A percentile compares a stretch with the other conserved stretches of the same genome.
Conservation (phyloP, 2,797 vertebrate species). For the Mastacembelus armatus region DNA sequence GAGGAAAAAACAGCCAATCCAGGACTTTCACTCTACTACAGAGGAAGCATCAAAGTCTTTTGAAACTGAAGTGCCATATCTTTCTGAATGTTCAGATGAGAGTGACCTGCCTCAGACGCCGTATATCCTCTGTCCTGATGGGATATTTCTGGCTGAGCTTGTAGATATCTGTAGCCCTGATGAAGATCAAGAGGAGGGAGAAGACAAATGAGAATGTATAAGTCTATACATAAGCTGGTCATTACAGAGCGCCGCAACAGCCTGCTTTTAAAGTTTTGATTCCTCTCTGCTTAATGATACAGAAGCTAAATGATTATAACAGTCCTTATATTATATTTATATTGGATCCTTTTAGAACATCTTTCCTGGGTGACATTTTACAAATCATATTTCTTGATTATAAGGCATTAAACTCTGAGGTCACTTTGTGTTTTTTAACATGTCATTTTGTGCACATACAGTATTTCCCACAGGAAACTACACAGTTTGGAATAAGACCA, state of each 20-base stretch:
- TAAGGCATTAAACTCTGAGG: neutral
- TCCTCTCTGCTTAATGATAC: neutral
- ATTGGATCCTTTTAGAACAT: too few relatives aligned
- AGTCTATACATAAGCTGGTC: neutral
- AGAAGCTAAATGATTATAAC: too few relatives aligned
- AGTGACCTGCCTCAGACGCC: constrained; percentile 12
- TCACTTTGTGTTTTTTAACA: neutral
- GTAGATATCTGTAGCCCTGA: constrained; percentile 66
- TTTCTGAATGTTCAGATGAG: constrained; percentile 11
- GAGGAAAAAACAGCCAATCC: constrained; percentile 59
- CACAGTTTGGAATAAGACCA: constrained; percentile 36
- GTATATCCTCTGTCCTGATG: constrained; percentile 47
- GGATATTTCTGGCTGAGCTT: constrained; percentile 63
- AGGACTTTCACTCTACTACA: constrained; percentile 35
- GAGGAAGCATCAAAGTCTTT: neutral
- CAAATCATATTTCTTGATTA: neutral
- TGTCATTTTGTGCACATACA: neutral
- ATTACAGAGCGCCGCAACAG: neutral
- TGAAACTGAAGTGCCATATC: neutral
- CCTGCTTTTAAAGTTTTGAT: constrained; percentile 4
- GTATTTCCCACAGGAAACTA: neutral
- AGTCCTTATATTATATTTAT: too few relatives aligned
- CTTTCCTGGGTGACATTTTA: constrained; percentile 8
- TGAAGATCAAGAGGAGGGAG: constrained; percentile 60
- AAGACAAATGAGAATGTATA: constrained; percentile 3